Evolutionary conservation across 2,888 invertebrate genomes (phyloP).

Genomic region (Lochmaea capreae): DNA sequence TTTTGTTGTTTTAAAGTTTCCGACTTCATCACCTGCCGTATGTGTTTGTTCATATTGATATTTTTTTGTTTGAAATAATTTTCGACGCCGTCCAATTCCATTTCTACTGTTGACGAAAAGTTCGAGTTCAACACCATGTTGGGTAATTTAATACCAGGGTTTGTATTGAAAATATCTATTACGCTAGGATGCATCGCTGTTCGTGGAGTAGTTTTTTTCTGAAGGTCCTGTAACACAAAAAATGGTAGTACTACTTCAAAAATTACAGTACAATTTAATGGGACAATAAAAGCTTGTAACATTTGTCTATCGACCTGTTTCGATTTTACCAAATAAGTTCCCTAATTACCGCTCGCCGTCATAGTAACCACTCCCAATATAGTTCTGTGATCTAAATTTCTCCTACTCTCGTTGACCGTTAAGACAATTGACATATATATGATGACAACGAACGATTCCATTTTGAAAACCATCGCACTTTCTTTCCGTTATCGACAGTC

Average conservation of each 20-base stretch:
- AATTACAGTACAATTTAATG: no score
- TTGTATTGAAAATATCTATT: conserved; percentile 37
- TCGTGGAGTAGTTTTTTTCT: conserved; percentile 25
- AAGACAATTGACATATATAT: no score
- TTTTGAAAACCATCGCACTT: no score
- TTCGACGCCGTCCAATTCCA: conserved; percentile 50
- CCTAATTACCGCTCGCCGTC: no score
- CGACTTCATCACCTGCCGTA: conserved; percentile 13
- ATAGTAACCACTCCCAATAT: no score
- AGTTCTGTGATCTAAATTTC: no score
- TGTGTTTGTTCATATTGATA: conserved; percentile 24
- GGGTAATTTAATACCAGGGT: conserved; percentile 39
- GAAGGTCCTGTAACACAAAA: conserved; percentile 42
- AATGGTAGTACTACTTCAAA: background rate
- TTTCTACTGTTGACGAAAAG: conserved; percentile 45
- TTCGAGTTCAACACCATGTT: conserved; percentile 13
- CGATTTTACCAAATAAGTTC: no score
- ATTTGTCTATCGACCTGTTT: no score
- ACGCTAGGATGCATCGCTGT: conserved; percentile 37
- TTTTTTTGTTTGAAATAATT: conserved; percentile 42
- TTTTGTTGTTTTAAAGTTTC: background rate
- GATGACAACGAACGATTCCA: no score
- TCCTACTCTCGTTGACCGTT: no score
- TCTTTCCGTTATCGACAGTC: no score
- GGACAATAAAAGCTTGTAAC: no score